Conservation (phyloP, 92 coral and sea anemone genomes). For the Paragorgia papillata region DNA sequence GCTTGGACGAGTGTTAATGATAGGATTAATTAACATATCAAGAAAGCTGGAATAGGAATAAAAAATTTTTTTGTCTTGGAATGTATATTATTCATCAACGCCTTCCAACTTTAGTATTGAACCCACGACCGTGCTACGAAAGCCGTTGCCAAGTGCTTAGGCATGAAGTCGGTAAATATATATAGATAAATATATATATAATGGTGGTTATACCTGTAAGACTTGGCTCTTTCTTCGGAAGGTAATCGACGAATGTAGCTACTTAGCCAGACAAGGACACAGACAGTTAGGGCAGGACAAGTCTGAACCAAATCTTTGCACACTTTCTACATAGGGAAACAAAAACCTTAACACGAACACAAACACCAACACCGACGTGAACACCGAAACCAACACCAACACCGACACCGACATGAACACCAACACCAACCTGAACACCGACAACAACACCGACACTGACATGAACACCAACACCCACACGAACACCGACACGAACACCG, state of each 20-base stretch:
- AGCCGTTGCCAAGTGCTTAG: too few species aligned
- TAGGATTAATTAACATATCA: slow-evolving; percentile 29
- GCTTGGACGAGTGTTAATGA: neutral
- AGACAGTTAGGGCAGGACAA: slow-evolving; percentile 80
- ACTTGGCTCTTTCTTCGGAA: slow-evolving; percentile 71
- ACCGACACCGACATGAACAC: too few species aligned
- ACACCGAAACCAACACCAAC: too few species aligned
- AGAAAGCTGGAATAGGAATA: slow-evolving; percentile 4
- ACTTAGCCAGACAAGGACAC: slow-evolving; percentile 87
- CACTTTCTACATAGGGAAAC: slow-evolving; percentile 53
- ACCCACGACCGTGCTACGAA: too few species aligned
- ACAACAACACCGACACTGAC: too few species aligned
- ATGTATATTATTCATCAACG: too few species aligned
- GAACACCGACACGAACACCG: too few species aligned
- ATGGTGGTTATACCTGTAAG: slow-evolving; percentile 45
- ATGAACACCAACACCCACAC: too few species aligned
- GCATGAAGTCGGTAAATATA: neutral
- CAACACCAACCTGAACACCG: too few species aligned
- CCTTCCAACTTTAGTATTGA: too few species aligned
- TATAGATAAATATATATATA: neutral
- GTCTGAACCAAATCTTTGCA: slow-evolving; percentile 73
- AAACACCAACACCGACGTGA: too few species aligned
- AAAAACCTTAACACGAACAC: neutral
- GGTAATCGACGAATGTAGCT: slow-evolving; percentile 69
- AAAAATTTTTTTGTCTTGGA: too few species aligned